Evolutionary conservation across 2,113 vertebrate species (phyloP), one percentile per base, ranked within the genome.

Genomic region (Platichthys flesus): DNA sequence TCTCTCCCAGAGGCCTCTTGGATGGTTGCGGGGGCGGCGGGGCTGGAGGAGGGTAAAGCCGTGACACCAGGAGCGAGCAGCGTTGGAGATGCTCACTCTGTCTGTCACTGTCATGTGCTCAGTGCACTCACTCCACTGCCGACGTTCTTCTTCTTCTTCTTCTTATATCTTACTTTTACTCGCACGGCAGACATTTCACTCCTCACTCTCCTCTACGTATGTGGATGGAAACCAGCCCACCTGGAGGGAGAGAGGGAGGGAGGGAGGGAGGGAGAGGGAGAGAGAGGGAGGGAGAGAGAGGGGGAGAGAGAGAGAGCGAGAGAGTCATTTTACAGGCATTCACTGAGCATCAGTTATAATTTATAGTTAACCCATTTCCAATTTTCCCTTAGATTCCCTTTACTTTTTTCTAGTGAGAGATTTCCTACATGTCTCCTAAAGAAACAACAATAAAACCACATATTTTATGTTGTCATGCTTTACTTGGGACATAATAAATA

Each of bases 191-290:
- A 64, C 55, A 24, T 9, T 66, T 97, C 95, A 98, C 86, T 99
- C 97, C 24, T 99, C 95, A 57, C 87, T 96, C 84, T 98, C 97
- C 91, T 99, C 98, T 78, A 99, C 98, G 0, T 99, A 99, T 0
- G 98, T 99, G 81, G 98, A 99, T 64, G 98, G 98, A 94, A 99
- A 99, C 98, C 97, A 99, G 89, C 98, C 98, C 85, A 98, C 96
- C 98, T 99, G 76, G 26, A 80, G 84, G 9, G 51, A 54, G 51
- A n/a, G 51, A 24, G 23, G 6, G 31, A 7, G 31, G 0, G 28
- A 28, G 28, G 5, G 28, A 28, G 49, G 8, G 49, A 20, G 49
- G 9, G 51, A 24, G 24, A 24, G 24, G 2, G 24, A 24, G 24
- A 24, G 24, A 24, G 24, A 24, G 24, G 2, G 24, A 24, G 24